Conservation (phyloP, 2,888 invertebrate genomes). For the Myopa tessellatipennis region DNA sequence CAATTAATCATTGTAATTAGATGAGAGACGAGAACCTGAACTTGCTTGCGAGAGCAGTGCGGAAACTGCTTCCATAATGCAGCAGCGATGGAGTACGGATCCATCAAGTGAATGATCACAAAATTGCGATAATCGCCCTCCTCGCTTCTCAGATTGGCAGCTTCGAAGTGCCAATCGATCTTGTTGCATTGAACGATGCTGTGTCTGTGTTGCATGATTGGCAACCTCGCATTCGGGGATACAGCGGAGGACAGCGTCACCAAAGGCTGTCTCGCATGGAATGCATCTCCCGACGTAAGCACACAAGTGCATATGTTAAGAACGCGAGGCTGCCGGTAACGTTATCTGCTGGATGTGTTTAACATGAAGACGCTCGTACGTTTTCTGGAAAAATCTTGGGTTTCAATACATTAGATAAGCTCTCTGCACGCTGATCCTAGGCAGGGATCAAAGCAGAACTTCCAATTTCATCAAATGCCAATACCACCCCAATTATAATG, state of each 20-base stretch:
- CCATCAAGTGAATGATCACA: conserved; percentile 48
- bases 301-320: neutral
- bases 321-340: neutral
- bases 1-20: conserved; percentile 62
- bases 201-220: conserved; percentile 11
- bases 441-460: neutral
- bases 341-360: neutral
- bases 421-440: no score
- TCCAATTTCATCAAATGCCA: no score
- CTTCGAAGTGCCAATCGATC: conserved; percentile 50
- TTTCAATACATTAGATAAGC: no score
- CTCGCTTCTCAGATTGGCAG: conserved; percentile 34
- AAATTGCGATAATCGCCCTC: conserved; percentile 48
- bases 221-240: neutral
- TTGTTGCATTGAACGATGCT: conserved; percentile 36
- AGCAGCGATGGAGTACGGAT: conserved; percentile 21
- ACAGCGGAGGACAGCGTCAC: neutral
- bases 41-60: conserved; percentile 24
- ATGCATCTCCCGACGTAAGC: neutral
- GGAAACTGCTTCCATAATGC: conserved; percentile 29
- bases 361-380: neutral
- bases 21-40: conserved; percentile 27
- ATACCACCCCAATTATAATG: no score
- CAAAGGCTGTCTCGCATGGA: neutral
- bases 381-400: no score